Conservation (phyloP, 1,140 invertebrate species). For the Eurosta solidaginis region DNA sequence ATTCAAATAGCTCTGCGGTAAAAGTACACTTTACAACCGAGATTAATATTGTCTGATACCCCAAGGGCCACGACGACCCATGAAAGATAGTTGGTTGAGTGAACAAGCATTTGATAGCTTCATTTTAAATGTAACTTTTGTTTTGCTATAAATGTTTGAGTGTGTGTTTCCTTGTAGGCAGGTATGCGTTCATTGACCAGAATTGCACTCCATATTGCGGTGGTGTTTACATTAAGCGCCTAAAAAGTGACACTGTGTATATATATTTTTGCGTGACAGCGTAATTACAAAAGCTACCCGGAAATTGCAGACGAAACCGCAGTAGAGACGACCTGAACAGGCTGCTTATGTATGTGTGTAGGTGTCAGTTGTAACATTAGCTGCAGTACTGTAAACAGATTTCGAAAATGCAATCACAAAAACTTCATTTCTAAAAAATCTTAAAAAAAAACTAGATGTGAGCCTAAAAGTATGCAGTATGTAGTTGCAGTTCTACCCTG, state of each 20-base stretch:
- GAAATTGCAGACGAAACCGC: background rate
- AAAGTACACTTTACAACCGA: background rate
- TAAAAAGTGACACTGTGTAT: background rate
- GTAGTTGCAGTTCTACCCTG: background rate
- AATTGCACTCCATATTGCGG: no score
- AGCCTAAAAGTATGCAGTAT: no score
- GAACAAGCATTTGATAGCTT: background rate
- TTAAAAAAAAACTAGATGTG: no score
- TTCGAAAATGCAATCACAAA: no score
- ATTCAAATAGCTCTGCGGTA: background rate
- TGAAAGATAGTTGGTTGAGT: background rate
- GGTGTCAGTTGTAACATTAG: background rate
- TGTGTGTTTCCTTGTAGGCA: background rate
- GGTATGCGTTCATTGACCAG: no score
- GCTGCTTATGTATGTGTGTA: background rate
- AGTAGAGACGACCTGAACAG: background rate
- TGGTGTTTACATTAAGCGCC: background rate
- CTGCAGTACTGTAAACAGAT: no score
- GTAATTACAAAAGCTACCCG: conserved; percentile 1
- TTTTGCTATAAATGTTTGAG: background rate
- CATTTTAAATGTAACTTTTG: background rate
- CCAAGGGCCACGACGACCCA: background rate
- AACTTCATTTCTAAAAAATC: no score
- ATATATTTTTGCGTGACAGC: conserved; percentile 3
- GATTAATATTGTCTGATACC: conserved; percentile 7